Base-by-base conservation (phyloP, 2,888 invertebrate genomes). In the Latrodectus elegans region DNA sequence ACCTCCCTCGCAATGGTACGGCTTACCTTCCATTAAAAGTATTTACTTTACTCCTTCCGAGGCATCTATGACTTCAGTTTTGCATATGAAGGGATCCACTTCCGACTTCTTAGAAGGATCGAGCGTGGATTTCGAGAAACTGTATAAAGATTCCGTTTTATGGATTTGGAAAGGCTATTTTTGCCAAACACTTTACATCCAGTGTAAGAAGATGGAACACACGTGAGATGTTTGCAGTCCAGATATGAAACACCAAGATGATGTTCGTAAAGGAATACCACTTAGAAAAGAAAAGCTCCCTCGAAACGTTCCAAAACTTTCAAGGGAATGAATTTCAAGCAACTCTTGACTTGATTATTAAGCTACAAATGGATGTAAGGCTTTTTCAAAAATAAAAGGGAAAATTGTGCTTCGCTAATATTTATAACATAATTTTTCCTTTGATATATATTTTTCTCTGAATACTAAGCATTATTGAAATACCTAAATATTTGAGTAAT, bases 1-100 rank as follows among this genome's bases (percentile, higher is more conserved):
- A 60, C 11, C 60, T 15, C 8, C 60, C 8, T 38, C 38, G 38
- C 60, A 60, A 60, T 60, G n/a, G 60, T 15, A 15, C 4, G 64
- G n/a, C 76, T 65, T 77, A 12, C 67, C 51, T 77, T 77, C 76
- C 76, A 77, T 77, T 77, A 77, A 65, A 49, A 11, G 76, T 77
- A 65, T 77, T 77, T 77, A 77, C 76, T 51, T 67, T 26, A 17
- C 11, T 65, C 64, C 15, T 15, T n/a, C 60, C 12, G 14, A n/a
- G 60, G 60, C 60, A 60, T n/a, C n/a, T 12, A 38, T 38, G 38
- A 38, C 38, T 38, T 38, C 38, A 38, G n/a, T 60, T 60, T 60
- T 60, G 60, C 60, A 60, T 60, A 60, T 60, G 60, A 60, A 60
- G 60, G 10, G 60, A 60, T 6, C 12, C n/a, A 60, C 60, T 60